Evolutionary conservation across 2,888 invertebrate species (phyloP).

Genomic region (Meteorus colon): DNA sequence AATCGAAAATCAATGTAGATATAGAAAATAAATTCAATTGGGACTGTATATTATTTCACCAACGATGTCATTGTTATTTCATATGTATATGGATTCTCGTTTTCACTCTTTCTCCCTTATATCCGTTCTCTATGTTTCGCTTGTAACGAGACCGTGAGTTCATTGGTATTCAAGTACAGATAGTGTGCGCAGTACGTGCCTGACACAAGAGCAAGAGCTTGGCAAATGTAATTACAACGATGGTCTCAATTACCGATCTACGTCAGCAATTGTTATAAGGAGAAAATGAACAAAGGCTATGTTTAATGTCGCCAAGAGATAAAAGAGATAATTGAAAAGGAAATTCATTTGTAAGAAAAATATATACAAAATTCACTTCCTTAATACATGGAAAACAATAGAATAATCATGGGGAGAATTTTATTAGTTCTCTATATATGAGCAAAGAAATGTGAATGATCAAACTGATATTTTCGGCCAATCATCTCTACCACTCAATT

Average conservation of each 20-base stretch:
- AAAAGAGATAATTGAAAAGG: not conserved
- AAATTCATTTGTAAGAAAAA: not conserved
- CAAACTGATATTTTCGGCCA: no score
- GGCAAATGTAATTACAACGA: slow-evolving; percentile 64
- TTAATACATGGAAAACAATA: not conserved
- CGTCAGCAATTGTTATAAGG: slow-evolving; percentile 63
- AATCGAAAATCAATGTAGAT: slow-evolving; percentile 1
- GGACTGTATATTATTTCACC: slow-evolving; percentile 14
- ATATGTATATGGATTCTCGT: not conserved
- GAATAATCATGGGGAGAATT: not conserved
- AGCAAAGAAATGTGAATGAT: no score
- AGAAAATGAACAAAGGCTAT: slow-evolving; percentile 36
- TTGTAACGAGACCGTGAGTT: slow-evolving; percentile 58
- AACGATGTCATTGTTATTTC: slow-evolving; percentile 18
- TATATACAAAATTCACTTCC: not conserved
- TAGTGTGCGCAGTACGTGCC: slow-evolving; percentile 57
- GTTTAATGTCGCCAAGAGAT: not conserved
- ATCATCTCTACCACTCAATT: no score
- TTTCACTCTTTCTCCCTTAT: not conserved
- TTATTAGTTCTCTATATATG: no score
- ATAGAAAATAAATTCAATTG: slow-evolving; percentile 1
- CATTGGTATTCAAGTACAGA: slow-evolving; percentile 62
- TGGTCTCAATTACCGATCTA: slow-evolving; percentile 65
- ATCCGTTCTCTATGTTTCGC: not conserved
- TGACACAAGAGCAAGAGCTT: slow-evolving; percentile 52